These are phyloP conservation scores for Plectropomus leopardus DNA, from an alignment of 2,113 vertebrate species.

Conservation along the genomic window DNA sequence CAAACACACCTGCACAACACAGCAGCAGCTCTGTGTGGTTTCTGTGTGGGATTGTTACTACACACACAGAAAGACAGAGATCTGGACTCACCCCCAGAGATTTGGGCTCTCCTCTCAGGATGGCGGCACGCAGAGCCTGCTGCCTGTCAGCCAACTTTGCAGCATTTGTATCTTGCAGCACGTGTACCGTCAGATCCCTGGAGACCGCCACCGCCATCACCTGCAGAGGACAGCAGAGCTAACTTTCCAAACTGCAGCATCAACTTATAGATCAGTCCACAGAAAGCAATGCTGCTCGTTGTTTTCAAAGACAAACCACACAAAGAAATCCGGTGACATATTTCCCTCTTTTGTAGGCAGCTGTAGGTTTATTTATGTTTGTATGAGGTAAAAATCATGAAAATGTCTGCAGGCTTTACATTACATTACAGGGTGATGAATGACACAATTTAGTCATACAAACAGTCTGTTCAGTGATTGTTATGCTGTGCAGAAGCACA, in stretches of 20 bases:
- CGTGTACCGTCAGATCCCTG: constrained; percentile 78
- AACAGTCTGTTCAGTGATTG: neutral
- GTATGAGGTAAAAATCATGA: too few relatives aligned
- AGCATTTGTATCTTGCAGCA: constrained; percentile 64
- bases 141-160: constrained; percentile 74
- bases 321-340: neutral
- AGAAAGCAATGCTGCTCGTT: too few relatives aligned
- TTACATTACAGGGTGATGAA: too few relatives aligned
- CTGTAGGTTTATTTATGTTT: neutral
- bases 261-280: neutral
- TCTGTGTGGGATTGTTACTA: neutral
- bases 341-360: neutral
- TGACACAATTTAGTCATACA: too few relatives aligned
- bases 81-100: constrained; percentile 79
- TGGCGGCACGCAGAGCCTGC: constrained; percentile 55
- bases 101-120: constrained; percentile 81
- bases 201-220: constrained; percentile 80
- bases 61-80: neutral
- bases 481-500: neutral
- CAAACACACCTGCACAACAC: too few relatives aligned
- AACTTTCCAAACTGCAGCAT: neutral
- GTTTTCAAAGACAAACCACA: too few relatives aligned
- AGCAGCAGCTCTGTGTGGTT: neutral
- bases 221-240: constrained; percentile 26
- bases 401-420: too few relatives aligned